Evolutionary conservation across 2,888 invertebrate genomes (phyloP).

Genomic region (Melipona beecheii): DNA sequence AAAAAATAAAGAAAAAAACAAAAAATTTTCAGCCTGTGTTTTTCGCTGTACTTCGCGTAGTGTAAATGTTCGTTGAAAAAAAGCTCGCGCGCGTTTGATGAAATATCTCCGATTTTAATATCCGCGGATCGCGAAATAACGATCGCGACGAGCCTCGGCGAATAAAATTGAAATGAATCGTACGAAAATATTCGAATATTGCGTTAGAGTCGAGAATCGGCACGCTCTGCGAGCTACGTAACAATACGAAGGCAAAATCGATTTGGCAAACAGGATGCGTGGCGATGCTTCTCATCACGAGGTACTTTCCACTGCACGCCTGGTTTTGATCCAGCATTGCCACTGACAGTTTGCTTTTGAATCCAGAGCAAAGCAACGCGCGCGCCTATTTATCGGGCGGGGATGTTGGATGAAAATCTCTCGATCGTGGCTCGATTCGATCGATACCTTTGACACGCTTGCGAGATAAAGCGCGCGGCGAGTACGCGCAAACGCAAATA

Average conservation of each 20-base stretch:
- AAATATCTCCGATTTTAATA: too few species aligned
- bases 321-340: slow-evolving; percentile 39
- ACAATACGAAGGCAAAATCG: slow-evolving; percentile 28
- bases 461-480: slow-evolving; percentile 9
- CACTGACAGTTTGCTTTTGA: slow-evolving; percentile 60
- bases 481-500: slow-evolving; percentile 8
- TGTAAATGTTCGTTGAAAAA: too few species aligned
- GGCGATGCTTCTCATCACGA: slow-evolving; percentile 52
- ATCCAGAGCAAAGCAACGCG: slow-evolving; percentile 50
- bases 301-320: slow-evolving; percentile 28
- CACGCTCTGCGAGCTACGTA: too few species aligned
- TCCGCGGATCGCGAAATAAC: too few species aligned
- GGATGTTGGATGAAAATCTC: slow-evolving; percentile 48
- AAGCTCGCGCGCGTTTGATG: too few species aligned
- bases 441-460: slow-evolving; percentile 54
- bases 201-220: too few species aligned
- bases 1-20: too few species aligned
- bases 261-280: slow-evolving; percentile 48
- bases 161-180: too few species aligned
- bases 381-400: slow-evolving; percentile 50
- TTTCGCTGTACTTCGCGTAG: too few species aligned
- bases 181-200: too few species aligned
- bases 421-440: slow-evolving; percentile 28
- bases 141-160: too few species aligned
- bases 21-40: too few species aligned